These are phyloP conservation scores for Chaenodraco wilsoni DNA, from an alignment of 2,797 vertebrate genomes.

Conservation along the genomic window DNA sequence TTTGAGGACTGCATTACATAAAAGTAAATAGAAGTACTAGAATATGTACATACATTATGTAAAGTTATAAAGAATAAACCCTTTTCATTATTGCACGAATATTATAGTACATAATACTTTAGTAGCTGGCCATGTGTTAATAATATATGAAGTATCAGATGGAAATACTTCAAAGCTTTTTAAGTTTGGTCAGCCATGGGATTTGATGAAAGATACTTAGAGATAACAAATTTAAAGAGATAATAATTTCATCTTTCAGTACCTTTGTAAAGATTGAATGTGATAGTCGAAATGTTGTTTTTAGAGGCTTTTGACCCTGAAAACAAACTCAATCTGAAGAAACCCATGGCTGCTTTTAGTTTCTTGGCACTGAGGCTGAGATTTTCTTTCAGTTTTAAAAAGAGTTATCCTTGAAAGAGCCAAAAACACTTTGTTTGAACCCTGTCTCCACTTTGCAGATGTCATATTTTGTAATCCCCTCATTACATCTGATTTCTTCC, in stretches of 20 bases:
- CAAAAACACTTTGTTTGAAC: neutral
- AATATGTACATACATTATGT: neutral
- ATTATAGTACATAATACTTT: neutral
- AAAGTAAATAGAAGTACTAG: neutral
- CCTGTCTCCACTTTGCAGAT: conserved; percentile 1
- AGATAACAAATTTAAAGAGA: too few species aligned
- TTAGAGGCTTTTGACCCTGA: neutral
- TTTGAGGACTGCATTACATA: too few species aligned
- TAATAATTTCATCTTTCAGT: neutral
- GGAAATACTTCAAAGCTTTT: neutral
- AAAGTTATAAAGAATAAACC: too few species aligned
- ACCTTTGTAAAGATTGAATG: neutral
- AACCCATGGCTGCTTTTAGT: neutral
- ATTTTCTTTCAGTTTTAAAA: neutral
- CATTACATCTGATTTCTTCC: conserved; percentile 4
- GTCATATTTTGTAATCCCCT: neutral
- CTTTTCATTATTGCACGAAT: too few species aligned
- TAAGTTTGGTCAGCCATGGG: neutral
- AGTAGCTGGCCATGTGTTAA: neutral
- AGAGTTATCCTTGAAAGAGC: conserved; percentile 4
- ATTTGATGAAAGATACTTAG: neutral
- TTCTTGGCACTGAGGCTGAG: conserved; percentile 1
- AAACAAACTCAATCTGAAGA: conserved; percentile 13
- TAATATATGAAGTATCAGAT: neutral
- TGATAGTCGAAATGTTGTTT: conserved; percentile 8